A percentile compares a stretch with the other conserved stretches of the same genome.
Conservation (phyloP, 2,888 invertebrate genomes). For the Allygus modestus region DNA sequence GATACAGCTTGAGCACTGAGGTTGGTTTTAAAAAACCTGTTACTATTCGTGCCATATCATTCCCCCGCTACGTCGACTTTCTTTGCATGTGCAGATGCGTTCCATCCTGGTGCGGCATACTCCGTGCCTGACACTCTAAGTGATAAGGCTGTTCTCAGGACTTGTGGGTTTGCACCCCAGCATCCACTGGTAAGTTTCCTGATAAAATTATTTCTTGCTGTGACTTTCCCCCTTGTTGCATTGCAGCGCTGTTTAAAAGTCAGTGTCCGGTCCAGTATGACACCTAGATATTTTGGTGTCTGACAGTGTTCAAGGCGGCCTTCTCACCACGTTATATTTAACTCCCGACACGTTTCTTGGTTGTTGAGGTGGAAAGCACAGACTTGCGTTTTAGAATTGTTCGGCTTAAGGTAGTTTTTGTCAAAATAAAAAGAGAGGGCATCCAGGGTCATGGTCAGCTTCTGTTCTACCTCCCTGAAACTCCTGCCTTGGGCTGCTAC, state of each 20-base stretch:
- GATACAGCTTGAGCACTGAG: conserved; percentile 47
- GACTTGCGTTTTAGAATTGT: not conserved
- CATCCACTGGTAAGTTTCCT: conserved; percentile 65
- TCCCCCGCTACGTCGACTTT: conserved; percentile 60
- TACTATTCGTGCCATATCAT: conserved; percentile 19
- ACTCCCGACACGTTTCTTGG: conserved; percentile 57
- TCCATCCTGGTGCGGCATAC: conserved; percentile 62
- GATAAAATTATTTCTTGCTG: conserved; percentile 65
- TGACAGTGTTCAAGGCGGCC: conserved; percentile 54
- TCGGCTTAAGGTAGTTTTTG: not conserved
- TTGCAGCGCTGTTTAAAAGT: conserved; percentile 65
- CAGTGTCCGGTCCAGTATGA: conserved; percentile 67
- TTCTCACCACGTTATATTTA: conserved; percentile 63
- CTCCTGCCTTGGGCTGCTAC: not conserved
- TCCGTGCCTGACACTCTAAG: conserved; percentile 61
- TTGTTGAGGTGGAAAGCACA: conserved; percentile 59
- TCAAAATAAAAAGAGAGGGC: not conserved
- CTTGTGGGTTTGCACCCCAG: conserved; percentile 47
- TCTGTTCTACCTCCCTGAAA: not conserved
- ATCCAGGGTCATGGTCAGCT: not conserved
- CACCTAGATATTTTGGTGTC: conserved; percentile 66
- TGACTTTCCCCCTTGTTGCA: conserved; percentile 43
- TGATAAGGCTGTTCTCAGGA: conserved; percentile 61
- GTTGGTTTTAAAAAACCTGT: conserved; percentile 64
- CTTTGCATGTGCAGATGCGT: conserved; percentile 60